Conservation (phyloP, 92 coral and sea anemone species). For the Galaxea fascicularis region DNA sequence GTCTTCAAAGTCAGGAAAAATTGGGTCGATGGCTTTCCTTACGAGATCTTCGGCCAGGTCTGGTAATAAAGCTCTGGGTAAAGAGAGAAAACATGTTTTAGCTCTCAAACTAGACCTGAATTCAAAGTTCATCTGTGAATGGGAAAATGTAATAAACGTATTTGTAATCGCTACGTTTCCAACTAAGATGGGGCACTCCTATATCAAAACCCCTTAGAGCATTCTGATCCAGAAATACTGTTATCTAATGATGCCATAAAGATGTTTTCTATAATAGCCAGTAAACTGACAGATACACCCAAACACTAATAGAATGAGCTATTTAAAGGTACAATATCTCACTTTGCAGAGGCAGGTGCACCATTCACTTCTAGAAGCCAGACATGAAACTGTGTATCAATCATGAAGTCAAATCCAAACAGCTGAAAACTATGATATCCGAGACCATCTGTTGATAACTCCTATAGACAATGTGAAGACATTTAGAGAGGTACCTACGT, state of each 20-base stretch:
- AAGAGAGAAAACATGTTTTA: neutral
- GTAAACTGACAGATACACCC: too few species aligned
- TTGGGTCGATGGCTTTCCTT: conserved; percentile 72
- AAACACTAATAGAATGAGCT: too few species aligned
- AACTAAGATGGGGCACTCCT: neutral
- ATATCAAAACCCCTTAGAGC: neutral
- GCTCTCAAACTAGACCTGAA: neutral
- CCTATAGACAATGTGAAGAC: conserved; percentile 36
- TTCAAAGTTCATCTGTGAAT: neutral
- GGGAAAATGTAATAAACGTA: neutral
- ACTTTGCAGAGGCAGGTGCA: conserved; percentile 90
- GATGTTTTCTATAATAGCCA: too few species aligned
- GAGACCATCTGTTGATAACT: conserved; percentile 67
- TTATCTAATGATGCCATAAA: neutral
- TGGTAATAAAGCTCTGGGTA: conserved; percentile 57
- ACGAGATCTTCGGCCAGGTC: conserved; percentile 71
- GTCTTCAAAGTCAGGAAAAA: conserved; percentile 61
- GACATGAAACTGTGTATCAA: conserved; percentile 72
- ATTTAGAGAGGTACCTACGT: too few species aligned
- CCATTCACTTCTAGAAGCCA: conserved; percentile 90
- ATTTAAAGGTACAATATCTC: neutral
- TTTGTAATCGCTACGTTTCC: neutral
- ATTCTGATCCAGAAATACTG: neutral
- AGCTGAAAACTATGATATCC: conserved; percentile 83
- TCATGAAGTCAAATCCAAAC: conserved; percentile 88